phyloP scores from a whole-genome alignment of 2,888 invertebrate genomes.

The Aphidoletes aphidimyza region DNA sequence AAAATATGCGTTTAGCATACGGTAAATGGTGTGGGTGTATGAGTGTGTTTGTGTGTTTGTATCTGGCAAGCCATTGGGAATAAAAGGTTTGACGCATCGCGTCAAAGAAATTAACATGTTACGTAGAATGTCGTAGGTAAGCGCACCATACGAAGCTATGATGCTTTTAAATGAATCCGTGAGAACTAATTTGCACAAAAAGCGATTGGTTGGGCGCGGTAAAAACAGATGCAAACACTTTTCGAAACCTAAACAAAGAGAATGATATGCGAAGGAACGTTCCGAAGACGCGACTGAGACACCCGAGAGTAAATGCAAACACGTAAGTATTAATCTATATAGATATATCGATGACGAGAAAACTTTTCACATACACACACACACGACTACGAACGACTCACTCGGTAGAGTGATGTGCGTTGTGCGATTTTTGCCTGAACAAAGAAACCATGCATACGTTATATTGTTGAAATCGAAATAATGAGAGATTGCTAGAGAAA shows the following conservation, averaged over 20 bases:
- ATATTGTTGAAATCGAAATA: background rate
- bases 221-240: conserved; percentile 3
- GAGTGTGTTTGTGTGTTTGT: background rate
- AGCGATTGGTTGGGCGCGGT: background rate
- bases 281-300: background rate
- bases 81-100: background rate
- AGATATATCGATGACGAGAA: conserved; percentile 41
- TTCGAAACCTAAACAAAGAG: conserved; percentile 1
- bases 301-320: no score
- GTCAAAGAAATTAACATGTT: conserved; percentile 49
- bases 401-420: background rate
- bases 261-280: background rate
- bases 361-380: conserved; percentile 3
- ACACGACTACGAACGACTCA: no score
- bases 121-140: background rate
- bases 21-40: background rate
- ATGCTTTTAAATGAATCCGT: conserved; percentile 1
- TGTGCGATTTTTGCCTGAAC: background rate
- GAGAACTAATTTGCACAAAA: conserved; percentile 8
- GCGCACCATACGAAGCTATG: background rate
- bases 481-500: no score
- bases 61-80: background rate
- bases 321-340: conserved; percentile 17
- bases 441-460: no score
- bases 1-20: conserved; percentile 19